These are phyloP conservation scores for Phyllotreta striolata DNA, from an alignment of 2,888 invertebrate genomes.

Conservation along the genomic window DNA sequence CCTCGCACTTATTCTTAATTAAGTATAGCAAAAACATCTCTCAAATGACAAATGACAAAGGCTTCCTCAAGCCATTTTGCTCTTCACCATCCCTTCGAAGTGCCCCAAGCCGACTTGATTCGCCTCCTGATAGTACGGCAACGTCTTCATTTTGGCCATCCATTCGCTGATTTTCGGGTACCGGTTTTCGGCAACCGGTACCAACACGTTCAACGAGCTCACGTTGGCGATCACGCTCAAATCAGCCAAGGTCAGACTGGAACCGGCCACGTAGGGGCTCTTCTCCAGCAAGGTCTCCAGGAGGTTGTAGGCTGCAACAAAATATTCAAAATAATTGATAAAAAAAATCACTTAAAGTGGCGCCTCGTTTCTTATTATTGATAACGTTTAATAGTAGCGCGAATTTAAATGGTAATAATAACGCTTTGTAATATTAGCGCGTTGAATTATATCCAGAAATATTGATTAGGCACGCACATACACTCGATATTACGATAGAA, in stretches of 20 bases:
- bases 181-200: slow-evolving; percentile 57
- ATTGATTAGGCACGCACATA: too few species aligned
- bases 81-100: slow-evolving; percentile 44
- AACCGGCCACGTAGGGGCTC: slow-evolving; percentile 47
- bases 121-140: slow-evolving; percentile 47
- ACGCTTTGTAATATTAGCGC: too few species aligned
- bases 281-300: slow-evolving; percentile 58
- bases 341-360: slow-evolving; percentile 3
- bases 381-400: not conserved
- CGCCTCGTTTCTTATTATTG: slow-evolving; percentile 1
- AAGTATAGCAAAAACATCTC: too few species aligned
- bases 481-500: too few species aligned
- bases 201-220: slow-evolving; percentile 49
- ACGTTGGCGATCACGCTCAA: slow-evolving; percentile 44
- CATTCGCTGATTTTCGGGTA: slow-evolving; percentile 55
- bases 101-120: slow-evolving; percentile 46
- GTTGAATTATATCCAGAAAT: too few species aligned
- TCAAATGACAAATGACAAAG: slow-evolving; percentile 8
- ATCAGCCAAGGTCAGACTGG: slow-evolving; percentile 47
- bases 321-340: too few species aligned
- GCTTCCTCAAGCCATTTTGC: slow-evolving; percentile 39
- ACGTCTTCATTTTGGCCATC: slow-evolving; percentile 44
- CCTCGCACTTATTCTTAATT: too few species aligned
- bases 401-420: not conserved
- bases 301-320: slow-evolving; percentile 53